A percentile compares a stretch with the other conserved stretches of the same genome.
These are phyloP conservation scores for Larimichthys polyactis DNA, from an alignment of 2,113 vertebrate genomes.

Conservation along the genomic window DNA sequence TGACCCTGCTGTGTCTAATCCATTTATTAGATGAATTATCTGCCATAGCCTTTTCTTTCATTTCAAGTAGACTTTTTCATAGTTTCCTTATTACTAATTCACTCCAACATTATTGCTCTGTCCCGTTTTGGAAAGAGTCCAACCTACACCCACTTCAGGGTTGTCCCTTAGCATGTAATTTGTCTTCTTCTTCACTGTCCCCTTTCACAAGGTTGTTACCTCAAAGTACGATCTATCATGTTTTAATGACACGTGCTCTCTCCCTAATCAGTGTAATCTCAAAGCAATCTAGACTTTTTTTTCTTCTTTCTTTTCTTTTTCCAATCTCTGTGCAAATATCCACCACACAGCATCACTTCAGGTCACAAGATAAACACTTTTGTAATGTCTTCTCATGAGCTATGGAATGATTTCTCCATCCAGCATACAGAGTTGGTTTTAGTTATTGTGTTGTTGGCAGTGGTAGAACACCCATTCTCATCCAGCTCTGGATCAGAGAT, in stretches of 20 bases:
- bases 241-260: neutral
- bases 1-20: neutral
- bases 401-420: neutral
- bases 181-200: slow-evolving; percentile 23
- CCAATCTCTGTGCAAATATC: neutral
- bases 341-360: neutral
- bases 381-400: neutral
- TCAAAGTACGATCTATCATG: neutral
- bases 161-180: neutral
- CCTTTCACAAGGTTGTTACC: neutral
- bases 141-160: neutral
- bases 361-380: neutral
- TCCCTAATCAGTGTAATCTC: neutral
- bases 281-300: neutral
- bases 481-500: neutral
- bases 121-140: neutral
- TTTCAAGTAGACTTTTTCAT: neutral
- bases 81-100: neutral
- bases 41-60: neutral
- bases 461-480: neutral
- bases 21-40: neutral
- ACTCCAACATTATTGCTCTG: neutral
- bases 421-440: neutral
- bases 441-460: neutral
- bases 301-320: neutral